Conservation (phyloP, 1,140 invertebrate species). For the Cotesia chilonis region DNA sequence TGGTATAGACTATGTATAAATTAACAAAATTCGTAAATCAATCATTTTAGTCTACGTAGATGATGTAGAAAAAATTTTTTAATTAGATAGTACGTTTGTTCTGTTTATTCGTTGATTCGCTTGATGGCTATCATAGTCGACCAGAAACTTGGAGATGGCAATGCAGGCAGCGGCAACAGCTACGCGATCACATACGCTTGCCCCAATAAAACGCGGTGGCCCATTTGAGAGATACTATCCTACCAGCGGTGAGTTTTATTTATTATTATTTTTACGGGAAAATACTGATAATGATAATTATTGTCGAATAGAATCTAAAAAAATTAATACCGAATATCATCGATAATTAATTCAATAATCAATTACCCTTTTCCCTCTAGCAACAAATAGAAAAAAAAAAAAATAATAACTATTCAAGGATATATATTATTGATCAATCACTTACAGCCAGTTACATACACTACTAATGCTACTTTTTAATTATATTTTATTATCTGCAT, state of each 20-base stretch:
- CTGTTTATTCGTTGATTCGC: conserved; percentile 65
- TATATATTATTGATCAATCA: too few relatives aligned
- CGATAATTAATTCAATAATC: too few relatives aligned
- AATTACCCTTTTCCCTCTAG: too few relatives aligned
- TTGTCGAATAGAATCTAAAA: background rate
- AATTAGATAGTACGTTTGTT: conserved; percentile 61
- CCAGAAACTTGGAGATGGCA: conserved; percentile 70
- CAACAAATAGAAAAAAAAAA: too few relatives aligned
- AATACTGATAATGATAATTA: background rate
- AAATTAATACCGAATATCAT: too few relatives aligned
- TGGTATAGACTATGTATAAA: too few relatives aligned
- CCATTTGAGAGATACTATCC: conserved; percentile 80
- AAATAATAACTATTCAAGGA: too few relatives aligned
- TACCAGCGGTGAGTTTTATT: conserved; percentile 76
- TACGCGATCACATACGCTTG: conserved; percentile 75
- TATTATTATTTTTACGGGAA: conserved; percentile 59
- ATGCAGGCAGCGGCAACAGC: conserved; percentile 75
- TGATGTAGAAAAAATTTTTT: conserved; percentile 42
- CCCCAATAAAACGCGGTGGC: conserved; percentile 77
- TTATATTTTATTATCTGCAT: background rate
- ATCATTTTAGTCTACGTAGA: background rate
- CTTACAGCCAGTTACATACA: too few relatives aligned
- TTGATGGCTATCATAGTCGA: conserved; percentile 65
- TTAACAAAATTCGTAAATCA: too few relatives aligned
- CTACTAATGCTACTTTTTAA: too few relatives aligned